Base-by-base conservation (phyloP, 2,797 vertebrate genomes). In the Arremon brunneinucha region DNA sequence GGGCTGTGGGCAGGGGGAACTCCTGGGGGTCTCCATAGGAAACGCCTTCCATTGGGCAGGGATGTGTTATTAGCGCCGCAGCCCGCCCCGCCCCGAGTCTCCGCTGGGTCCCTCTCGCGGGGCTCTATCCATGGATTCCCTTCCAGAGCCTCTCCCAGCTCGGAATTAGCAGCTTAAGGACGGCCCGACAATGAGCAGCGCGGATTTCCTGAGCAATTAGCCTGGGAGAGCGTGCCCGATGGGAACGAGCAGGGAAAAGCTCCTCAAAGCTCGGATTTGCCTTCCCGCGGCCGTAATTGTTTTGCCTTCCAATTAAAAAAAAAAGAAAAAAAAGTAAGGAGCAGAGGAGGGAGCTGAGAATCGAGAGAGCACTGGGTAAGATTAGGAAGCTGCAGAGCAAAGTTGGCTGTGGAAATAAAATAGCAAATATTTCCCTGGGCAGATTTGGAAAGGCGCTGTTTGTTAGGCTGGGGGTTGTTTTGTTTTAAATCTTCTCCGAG, bases 21-120 rank as follows among this genome's bases (percentile, higher is more conserved):
- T 22, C 90, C 78, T 83, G 97, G 97, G 97, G 97, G 97, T 97
- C 97, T 97, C 95, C 83, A 57, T 93, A 89, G 97, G 97, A 96
- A 97, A 78, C 93, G 97, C 87, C 97, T 95, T 76, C 97, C 96
- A 98, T 97, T 97, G 98, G 97, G 91, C 86, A 93, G 94, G 87
- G 93, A 41, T 62, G 84, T 32, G 72, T 87, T 95, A 83, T 91
- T 84, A 95, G 89, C 16, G 95, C 74, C 44, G 68, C 52, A 91
- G 92, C 93, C 96, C 88, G 95, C 95, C 96, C 94, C 56, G 21
- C 56, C 71, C 43, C 70, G 6, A 32, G 18, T 20, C 92, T 64
- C 62, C 5, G 65, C 89, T 8, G 49, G 70, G 87, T 95, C 71
- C 91, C 89, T 92, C 80, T 76, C 21, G 43, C 55, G 22, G 89